Base-by-base conservation (phyloP, 2,888 invertebrate genomes). In the Heliconius charithonia region DNA sequence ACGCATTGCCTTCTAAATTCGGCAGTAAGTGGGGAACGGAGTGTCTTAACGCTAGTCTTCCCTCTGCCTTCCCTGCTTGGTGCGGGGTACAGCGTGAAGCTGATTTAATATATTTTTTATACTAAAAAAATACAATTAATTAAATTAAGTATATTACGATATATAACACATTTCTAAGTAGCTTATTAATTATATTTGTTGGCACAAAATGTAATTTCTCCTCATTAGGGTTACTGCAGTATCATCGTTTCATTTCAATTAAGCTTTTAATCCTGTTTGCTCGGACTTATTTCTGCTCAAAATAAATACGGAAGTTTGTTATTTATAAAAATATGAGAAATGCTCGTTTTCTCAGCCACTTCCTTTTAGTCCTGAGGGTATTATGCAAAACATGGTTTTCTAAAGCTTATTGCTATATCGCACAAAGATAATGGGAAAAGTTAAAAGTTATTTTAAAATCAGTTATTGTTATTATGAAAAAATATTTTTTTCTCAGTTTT, bases 191-290 rank as follows among this genome's bases (percentile, higher is more conserved):
- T 59, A 73, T 59, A 73, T 66, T 77, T 22, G 66, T 73, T 77
- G 71, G 59, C 41, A 70, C 27, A 67, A 73, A 77, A 73, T 59
- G 41, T 73, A 77, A 73, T 77, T 73, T 73, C 27, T 66, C 45
- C 72, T 77, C 63, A 65, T 77, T 77, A 77, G n/a, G 51, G 77
- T 77, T 77, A 72, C 77, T 56, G 77, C 77, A 71, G 66, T 77
- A 77, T 77, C 77, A 77, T 77, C 77, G 37, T 77, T 77, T 77
- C 72, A 56, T 77, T 77, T 72, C 72, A 77, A 73, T 77, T 72
- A 77, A 73, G 77, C 66, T 59, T 73, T 77, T 77, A 77, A 77
- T 73, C 66, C 66, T 77, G 66, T 77, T 77, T 77, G 37, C 66
- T 59, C 27, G 37, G 77, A 67, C 72, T 77, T 65, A 12, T 41